These are phyloP conservation scores for Suncus etruscus DNA, from an alignment of 2,113 vertebrate species.

Conservation along the genomic window DNA sequence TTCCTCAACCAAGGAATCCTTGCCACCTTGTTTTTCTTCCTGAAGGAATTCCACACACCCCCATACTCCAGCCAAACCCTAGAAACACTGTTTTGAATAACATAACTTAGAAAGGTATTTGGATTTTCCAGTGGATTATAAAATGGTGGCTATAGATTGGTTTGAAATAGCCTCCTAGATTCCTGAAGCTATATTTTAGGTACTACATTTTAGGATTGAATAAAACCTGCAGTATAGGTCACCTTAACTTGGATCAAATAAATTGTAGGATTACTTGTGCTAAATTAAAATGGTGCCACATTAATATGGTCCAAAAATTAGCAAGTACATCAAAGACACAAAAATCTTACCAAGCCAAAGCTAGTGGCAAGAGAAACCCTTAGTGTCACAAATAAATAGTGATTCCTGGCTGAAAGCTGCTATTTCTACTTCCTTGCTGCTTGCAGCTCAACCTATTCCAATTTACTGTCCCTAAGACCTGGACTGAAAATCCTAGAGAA, in stretches of 20 bases:
- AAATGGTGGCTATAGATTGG: neutral
- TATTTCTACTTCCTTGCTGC: neutral
- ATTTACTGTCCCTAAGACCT: neutral
- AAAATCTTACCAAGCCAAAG: slow-evolving; percentile 1
- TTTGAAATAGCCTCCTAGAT: slow-evolving; percentile 47
- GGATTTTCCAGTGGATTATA: slow-evolving; percentile 35
- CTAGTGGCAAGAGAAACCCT: neutral
- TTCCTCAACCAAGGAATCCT: neutral
- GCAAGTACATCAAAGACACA: neutral
- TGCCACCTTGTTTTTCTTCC: neutral
- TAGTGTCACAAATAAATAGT: neutral
- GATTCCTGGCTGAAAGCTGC: neutral
- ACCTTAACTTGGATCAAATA: neutral
- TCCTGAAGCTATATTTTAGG: neutral
- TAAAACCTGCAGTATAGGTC: neutral
- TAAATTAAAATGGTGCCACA: slow-evolving; percentile 48
- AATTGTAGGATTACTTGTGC: slow-evolving; percentile 3
- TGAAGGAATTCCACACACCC: too few relatives aligned
- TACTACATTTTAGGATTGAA: slow-evolving; percentile 29
- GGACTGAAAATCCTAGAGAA: neutral
- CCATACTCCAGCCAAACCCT: too few relatives aligned
- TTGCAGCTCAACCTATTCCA: neutral
- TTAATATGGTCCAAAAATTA: slow-evolving; percentile 31
- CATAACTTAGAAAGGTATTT: slow-evolving; percentile 17
- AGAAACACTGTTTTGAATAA: neutral